Percentiles rank a stretch among this genome's conserved stretches.
Evolutionary conservation across 2,113 vertebrate species (phyloP).

Genomic region (Apaloderma vittatum): DNA sequence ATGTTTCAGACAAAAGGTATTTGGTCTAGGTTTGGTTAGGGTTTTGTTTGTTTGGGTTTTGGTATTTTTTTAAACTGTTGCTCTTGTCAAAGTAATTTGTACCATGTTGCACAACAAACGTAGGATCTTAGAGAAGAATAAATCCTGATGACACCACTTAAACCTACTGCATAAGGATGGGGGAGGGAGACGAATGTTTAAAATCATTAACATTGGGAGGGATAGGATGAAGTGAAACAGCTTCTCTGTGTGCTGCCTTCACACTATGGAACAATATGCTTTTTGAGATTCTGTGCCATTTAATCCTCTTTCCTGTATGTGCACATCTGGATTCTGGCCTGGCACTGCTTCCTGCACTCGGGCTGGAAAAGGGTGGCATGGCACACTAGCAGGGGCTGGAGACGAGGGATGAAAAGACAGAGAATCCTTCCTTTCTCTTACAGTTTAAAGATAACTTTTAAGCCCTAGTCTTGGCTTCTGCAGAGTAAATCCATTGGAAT

Average conservation of each 20-base stretch:
- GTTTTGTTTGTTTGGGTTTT: not conserved
- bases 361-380: not conserved
- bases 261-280: not conserved
- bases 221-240: not conserved
- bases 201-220: not conserved
- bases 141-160: not conserved
- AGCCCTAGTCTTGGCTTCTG: not conserved
- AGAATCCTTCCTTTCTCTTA: not conserved
- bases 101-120: not conserved
- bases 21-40: not conserved
- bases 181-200: not conserved
- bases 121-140: not conserved
- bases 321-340: constrained; percentile 43
- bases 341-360: not conserved
- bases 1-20: not conserved
- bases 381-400: not conserved
- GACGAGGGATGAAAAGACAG: not conserved
- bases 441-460: not conserved
- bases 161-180: not conserved
- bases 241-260: not conserved
- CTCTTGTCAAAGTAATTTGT: not conserved
- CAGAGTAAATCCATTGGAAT: not conserved
- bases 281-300: constrained; percentile 1
- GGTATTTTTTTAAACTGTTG: not conserved
- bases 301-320: not conserved